phyloP scores from a whole-genome alignment of 2,888 invertebrate species.

The Drosophila borealis region DNA sequence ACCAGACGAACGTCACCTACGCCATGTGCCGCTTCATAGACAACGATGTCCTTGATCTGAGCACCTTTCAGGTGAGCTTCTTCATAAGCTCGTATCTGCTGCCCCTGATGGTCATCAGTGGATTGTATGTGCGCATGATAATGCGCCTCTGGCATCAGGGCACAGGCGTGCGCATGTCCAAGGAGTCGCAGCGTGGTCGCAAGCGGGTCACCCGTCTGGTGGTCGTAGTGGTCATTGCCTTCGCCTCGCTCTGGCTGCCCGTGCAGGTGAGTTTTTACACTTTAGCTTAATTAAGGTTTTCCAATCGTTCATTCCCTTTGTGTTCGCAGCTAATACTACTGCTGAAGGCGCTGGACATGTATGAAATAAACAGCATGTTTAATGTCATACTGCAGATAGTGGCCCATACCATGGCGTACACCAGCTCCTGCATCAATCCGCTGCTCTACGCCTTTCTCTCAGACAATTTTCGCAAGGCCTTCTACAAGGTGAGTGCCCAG shows the following conservation, averaged over 20 bases:
- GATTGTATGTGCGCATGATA: constrained; percentile 95
- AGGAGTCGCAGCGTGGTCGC: constrained; percentile 91
- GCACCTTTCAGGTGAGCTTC: constrained; percentile 89
- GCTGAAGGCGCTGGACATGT: constrained; percentile 89
- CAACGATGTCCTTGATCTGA: constrained; percentile 85
- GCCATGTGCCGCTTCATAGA: constrained; percentile 86
- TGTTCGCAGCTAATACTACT: constrained; percentile 90
- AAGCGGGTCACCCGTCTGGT: constrained; percentile 96
- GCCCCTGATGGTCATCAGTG: constrained; percentile 93
- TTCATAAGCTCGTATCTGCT: constrained; percentile 94
- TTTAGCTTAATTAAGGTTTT: too few relatives aligned
- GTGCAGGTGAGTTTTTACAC: constrained; percentile 89
- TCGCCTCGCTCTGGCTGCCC: constrained; percentile 97
- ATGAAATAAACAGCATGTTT: constrained; percentile 81
- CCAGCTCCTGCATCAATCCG: constrained; percentile 97
- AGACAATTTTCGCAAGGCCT: constrained; percentile 96
- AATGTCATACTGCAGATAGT: constrained; percentile 90
- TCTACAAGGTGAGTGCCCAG: constrained; percentile 86
- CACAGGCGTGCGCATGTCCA: constrained; percentile 91
- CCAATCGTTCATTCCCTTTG: not conserved
- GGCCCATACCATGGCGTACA: constrained; percentile 93
- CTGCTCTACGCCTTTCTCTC: constrained; percentile 97
- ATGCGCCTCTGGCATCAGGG: constrained; percentile 93
- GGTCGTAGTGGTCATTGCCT: constrained; percentile 95
- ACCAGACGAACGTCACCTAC: constrained; percentile 54